Evolutionary conservation across 2,113 vertebrate genomes (phyloP), one percentile per base, ranked within the genome.

Genomic region (Mesoclemmys tuberculata): DNA sequence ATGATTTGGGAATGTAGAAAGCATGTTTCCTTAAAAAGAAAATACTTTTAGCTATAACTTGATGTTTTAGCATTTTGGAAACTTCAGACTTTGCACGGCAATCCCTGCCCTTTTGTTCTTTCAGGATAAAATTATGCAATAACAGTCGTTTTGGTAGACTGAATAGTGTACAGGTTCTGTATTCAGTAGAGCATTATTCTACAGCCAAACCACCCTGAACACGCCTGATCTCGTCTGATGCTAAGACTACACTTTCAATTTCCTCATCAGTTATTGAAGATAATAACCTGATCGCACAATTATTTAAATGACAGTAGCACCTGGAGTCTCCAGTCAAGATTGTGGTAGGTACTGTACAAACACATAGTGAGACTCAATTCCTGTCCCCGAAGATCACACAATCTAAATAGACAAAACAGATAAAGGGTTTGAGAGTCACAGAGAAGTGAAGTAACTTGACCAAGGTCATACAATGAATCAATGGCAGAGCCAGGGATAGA

Each of bases 51-150:
- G 10, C 7, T 44, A 2, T 8, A n/a, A 58, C 49, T 82, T 46
- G 38, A 5, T n/a, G 27, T 24, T 64, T 10, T 29, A 49, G 80
- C 58, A 18, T 44, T 56, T 46, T 31, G 27, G 80, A 29, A 44
- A 38, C 38, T 7, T 29, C 38, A 54, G 56, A 87, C 22, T 26
- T 41, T 87, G 90, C 41, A 31, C 61, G 75, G 35, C 27, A 38
- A 79, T 41, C 3, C 8, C 24, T 13, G 52, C 13, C 26, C 10
- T 41, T 0, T 0, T 29, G 6, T 10, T 74, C 4, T 54, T 84
- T 74, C 64, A 54, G 5, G 4, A 13, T 10, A 92, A 46, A 84
- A 82, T 18, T 4, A 6, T 95, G 22, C 58, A 54, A 51, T 44
- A 56, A 81, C 18, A 85, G n/a, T 8, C 18, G 10, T 14, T 77